These are phyloP conservation scores for Castor canadensis DNA, from an alignment of 2,113 vertebrate species.

Conservation along the genomic window DNA sequence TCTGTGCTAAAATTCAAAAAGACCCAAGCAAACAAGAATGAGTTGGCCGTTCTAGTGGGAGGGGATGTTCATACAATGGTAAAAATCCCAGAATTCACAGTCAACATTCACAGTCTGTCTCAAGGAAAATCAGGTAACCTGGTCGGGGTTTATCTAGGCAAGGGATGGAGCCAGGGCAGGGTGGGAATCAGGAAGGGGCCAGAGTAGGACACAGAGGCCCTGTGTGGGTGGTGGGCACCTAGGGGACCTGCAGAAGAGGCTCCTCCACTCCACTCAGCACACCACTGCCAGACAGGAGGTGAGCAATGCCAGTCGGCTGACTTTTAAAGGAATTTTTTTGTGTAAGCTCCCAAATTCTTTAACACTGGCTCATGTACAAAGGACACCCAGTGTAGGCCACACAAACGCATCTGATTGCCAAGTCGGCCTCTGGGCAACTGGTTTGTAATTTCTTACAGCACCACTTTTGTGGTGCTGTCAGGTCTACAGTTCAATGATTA, in stretches of 20 bases:
- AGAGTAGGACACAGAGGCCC: not conserved
- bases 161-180: not conserved
- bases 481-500: not conserved
- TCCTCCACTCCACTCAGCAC: not conserved
- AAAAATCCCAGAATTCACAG: too few relatives aligned
- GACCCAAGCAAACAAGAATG: not conserved
- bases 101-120: not conserved
- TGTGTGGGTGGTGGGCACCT: not conserved
- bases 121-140: not conserved
- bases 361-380: not conserved
- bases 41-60: not conserved
- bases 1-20: not conserved
- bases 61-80: too few relatives aligned
- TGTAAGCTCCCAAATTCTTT: not conserved
- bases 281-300: rapidly evolving
- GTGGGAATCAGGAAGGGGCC: not conserved
- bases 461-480: not conserved
- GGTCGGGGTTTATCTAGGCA: not conserved
- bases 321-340: not conserved
- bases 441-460: not conserved
- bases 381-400: not conserved
- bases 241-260: not conserved
- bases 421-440: not conserved
- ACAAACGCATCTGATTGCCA: not conserved
- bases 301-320: not conserved